Evolutionary conservation across 2,797 vertebrate genomes (phyloP), one percentile per base, ranked within the genome.

Genomic region (Australoheros facetus): DNA sequence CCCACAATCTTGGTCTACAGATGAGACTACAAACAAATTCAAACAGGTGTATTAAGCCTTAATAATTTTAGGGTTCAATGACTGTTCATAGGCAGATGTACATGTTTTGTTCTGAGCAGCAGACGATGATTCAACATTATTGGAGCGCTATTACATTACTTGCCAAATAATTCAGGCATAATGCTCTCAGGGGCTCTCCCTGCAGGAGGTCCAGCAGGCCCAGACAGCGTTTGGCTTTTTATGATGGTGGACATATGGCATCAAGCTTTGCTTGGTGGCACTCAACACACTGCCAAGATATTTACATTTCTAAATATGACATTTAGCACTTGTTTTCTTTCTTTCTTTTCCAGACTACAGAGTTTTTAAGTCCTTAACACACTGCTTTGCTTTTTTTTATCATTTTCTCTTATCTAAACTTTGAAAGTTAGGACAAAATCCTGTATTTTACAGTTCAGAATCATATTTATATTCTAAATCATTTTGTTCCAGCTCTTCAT

Each of bases 241-340:
- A n/a, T 2, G 9, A 17, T 12, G 3, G 0, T 45, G 1, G 32
- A 53, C 71, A 82, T 80, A 80, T 76, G 75, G 71, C 75, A 57
- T 34, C 32, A 64, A 42, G 32, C 28, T 79, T 69, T 39, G 19
- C 13, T 57, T 42, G 28, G 30, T 51, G 17, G 21, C 69, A 58
- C 30, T 54, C 6, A 45, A 9, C 7, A 55, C 66, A 21, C 17
- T 30, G 56, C 37, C 59, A 70, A 69, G 48, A 60, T 59, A 77
- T 74, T 56, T 57, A 60, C 56, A 79, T 69, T 42, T 57, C 37
- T 54, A 82, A 74, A 78, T 69, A 42, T 81, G 53, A 37, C 6
- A 74, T 21, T 37, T 54, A 37, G 70, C 21, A 28, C 14, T 45
- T 23, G 7, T 2, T 54, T 37, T 58, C 26, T 5, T 48, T 71